phyloP scores from a whole-genome alignment of 2,888 invertebrate genomes.

The Hypsopygia costalis region DNA sequence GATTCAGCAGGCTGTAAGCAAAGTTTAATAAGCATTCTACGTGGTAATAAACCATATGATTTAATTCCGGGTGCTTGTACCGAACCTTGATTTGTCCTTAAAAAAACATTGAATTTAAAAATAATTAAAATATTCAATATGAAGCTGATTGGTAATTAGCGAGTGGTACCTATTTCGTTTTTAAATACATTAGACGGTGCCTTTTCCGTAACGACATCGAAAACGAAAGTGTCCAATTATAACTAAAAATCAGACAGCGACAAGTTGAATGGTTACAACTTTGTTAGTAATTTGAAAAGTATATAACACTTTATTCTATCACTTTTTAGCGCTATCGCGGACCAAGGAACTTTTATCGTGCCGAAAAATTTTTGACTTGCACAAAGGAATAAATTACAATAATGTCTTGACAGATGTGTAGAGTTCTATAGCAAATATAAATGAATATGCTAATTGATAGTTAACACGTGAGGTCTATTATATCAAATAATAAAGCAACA shows the following conservation, averaged over 20 bases:
- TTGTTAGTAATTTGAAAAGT: neutral
- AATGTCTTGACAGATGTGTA: slow-evolving; percentile 30
- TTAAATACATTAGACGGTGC: no score
- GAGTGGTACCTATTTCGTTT: no score
- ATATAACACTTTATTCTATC: neutral
- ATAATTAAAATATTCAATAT: no score
- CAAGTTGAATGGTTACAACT: neutral
- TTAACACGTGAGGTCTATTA: slow-evolving; percentile 32
- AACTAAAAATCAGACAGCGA: neutral
- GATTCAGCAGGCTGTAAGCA: no score
- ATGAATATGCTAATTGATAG: slow-evolving; percentile 41
- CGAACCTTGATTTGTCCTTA: no score
- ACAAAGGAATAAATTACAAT: no score
- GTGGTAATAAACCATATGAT: no score
- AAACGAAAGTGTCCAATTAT: neutral
- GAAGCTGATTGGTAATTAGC: no score
- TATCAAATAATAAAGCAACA: slow-evolving; percentile 18
- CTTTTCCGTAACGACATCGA: neutral
- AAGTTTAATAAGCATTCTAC: no score
- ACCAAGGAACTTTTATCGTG: slow-evolving; percentile 34
- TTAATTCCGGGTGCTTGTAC: no score
- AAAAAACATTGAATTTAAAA: no score
- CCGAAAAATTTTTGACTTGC: no score
- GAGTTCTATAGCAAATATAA: slow-evolving; percentile 26
- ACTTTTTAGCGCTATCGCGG: slow-evolving; percentile 21